These are phyloP conservation scores for Rhinolophus sinicus DNA, from an alignment of 2,113 vertebrate genomes.

Conservation along the genomic window DNA sequence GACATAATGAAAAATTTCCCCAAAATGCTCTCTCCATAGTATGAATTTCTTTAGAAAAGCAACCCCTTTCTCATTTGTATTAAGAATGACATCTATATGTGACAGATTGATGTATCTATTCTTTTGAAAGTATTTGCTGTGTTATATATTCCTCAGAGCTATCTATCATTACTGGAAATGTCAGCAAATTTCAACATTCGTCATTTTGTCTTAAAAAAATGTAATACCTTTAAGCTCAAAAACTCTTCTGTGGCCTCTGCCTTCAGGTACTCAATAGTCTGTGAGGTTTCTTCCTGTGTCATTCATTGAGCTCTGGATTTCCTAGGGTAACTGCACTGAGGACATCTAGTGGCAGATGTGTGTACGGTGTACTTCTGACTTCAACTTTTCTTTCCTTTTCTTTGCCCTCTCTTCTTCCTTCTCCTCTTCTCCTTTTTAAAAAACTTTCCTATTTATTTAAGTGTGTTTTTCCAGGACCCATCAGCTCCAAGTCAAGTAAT, in stretches of 20 bases:
- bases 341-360: neutral
- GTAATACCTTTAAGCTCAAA: neutral
- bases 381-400: neutral
- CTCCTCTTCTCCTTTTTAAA: too few species aligned
- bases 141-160: neutral
- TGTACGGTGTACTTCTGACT: fast-evolving
- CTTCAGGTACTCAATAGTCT: fast-evolving
- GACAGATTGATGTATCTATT: neutral
- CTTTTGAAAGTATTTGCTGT: conserved; percentile 11
- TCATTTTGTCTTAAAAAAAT: neutral
- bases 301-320: neutral
- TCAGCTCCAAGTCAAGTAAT: too few species aligned
- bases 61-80: neutral
- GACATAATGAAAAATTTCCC: neutral
- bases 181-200: neutral
- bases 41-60: neutral
- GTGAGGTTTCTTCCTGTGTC: neutral
- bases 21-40: neutral
- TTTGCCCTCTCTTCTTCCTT: neutral
- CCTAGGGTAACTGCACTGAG: fast-evolving
- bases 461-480: too few species aligned
- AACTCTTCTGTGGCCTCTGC: neutral
- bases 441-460: too few species aligned
- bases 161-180: neutral
- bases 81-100: neutral